Evolutionary conservation across 2,888 invertebrate genomes (phyloP).

Genomic region (Cabera pusaria): DNA sequence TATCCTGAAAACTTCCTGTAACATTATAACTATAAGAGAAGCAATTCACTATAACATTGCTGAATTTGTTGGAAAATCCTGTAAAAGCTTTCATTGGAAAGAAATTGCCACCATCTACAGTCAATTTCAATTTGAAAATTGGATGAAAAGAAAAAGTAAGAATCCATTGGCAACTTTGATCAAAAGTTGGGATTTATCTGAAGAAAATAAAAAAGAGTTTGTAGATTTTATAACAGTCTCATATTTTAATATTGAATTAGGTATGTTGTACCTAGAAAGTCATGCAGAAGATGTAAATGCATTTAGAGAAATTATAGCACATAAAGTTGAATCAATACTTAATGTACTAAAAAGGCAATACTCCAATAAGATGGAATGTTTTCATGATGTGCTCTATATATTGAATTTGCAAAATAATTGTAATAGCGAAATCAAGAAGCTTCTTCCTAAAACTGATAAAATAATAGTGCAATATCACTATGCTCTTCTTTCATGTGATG

Average conservation of each 20-base stretch:
- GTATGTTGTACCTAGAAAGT: conserved; percentile 47
- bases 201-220: conserved; percentile 39
- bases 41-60: conserved; percentile 55
- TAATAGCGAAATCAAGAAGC: conserved; percentile 29
- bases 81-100: conserved; percentile 47
- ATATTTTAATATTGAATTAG: conserved; percentile 48
- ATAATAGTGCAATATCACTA: conserved; percentile 48
- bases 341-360: conserved; percentile 55
- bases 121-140: conserved; percentile 38
- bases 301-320: conserved; percentile 43
- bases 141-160: conserved; percentile 19
- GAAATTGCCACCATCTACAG: conserved; percentile 46
- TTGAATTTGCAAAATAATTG: conserved; percentile 44
- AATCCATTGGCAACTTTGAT: conserved; percentile 40
- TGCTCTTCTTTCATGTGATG: conserved; percentile 48
- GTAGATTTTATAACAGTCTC: conserved; percentile 40
- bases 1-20: conserved; percentile 62
- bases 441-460: conserved; percentile 40
- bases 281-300: conserved; percentile 40
- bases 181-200: conserved; percentile 32
- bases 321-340: conserved; percentile 46
- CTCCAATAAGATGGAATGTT: conserved; percentile 52
- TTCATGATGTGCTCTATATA: conserved; percentile 52
- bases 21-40: conserved; percentile 60
- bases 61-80: conserved; percentile 52